A percentile compares a stretch with the other conserved stretches of the same genome.
phyloP scores from a whole-genome alignment of 2,888 invertebrate species.

The Imbricaverruca yamaguchii region DNA sequence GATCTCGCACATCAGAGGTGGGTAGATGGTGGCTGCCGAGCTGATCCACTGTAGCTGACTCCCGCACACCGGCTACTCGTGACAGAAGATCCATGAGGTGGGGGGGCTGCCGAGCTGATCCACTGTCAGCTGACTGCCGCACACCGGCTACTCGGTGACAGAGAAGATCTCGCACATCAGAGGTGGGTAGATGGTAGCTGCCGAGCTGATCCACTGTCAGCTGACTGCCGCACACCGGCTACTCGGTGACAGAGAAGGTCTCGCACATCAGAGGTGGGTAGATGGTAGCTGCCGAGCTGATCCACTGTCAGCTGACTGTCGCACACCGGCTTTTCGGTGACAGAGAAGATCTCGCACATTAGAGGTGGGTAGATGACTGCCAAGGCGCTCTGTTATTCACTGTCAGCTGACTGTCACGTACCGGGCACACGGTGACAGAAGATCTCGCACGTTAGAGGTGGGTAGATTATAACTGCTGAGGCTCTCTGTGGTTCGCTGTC shows the following conservation, averaged over 20 bases:
- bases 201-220: conserved; percentile 15
- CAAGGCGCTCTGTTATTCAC: conserved; percentile 4
- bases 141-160: neutral
- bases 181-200: too few species aligned
- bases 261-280: neutral
- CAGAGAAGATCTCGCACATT: neutral
- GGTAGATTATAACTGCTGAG: too few species aligned
- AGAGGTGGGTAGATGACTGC: neutral
- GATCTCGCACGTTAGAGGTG: neutral
- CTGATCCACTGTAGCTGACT: too few species aligned
- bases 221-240: neutral
- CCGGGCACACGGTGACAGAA: neutral
- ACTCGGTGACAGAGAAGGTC: neutral
- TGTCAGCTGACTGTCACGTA: neutral
- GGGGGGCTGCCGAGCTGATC: too few species aligned
- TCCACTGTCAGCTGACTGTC: neutral
- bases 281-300: too few species aligned
- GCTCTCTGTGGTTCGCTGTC: conserved; percentile 1
- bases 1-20: too few species aligned
- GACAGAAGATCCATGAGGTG: too few species aligned
- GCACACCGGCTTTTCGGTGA: neutral
- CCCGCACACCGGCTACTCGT: too few species aligned
- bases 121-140: neutral
- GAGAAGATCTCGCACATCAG: neutral
- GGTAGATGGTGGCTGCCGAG: too few species aligned